Percentiles rank a stretch among this genome's conserved stretches.
phyloP scores from a whole-genome alignment of 1,140 invertebrate species.

The Grapholita molesta region DNA sequence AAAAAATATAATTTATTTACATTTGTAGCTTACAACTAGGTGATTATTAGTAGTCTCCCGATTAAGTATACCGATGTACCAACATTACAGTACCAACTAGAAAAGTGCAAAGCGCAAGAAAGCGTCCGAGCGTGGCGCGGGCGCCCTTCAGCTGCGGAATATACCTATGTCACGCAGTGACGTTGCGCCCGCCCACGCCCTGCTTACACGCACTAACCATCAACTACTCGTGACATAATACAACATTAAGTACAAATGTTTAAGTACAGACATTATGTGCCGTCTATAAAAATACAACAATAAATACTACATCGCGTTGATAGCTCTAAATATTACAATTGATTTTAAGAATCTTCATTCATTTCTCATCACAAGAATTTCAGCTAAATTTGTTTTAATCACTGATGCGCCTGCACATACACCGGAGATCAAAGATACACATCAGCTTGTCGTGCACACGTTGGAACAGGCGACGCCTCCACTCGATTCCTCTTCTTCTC shows the following conservation, averaged over 20 bases:
- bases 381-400: background rate
- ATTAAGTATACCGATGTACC: too few relatives aligned
- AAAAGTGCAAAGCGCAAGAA: too few relatives aligned
- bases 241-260: background rate
- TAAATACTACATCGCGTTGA: background rate
- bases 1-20: too few relatives aligned
- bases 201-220: background rate
- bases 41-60: too few relatives aligned
- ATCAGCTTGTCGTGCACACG: background rate
- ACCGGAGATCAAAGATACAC: background rate
- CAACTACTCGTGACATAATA: too few relatives aligned
- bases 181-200: too few relatives aligned
- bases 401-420: background rate
- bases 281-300: background rate
- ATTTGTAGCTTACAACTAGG: too few relatives aligned
- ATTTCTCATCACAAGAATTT: background rate
- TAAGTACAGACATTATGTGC: background rate
- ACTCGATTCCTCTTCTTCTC: background rate
- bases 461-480: background rate
- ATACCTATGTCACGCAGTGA: background rate
- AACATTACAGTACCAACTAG: too few relatives aligned
- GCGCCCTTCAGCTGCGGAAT: background rate
- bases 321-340: background rate
- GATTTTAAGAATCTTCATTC: background rate
- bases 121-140: too few relatives aligned